phyloP scores from a whole-genome alignment of 2,888 invertebrate genomes.

The Drosophila setosimentum region DNA sequence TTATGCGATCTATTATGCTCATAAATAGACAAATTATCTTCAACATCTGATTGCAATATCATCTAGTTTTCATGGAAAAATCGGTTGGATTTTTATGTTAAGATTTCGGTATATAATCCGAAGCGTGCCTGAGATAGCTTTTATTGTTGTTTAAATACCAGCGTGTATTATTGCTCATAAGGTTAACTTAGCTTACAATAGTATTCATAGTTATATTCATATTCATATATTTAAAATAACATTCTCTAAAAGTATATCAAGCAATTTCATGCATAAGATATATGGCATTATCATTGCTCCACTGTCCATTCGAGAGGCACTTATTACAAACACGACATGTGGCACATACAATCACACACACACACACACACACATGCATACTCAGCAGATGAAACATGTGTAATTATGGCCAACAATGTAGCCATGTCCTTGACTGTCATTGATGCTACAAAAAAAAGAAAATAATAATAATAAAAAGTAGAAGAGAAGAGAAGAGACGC shows the following conservation, averaged over 20 bases:
- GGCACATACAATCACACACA: constrained; percentile 22
- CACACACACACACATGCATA: constrained; percentile 7
- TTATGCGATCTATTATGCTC: no score
- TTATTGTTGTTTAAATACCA: not conserved
- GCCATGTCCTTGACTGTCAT: constrained; percentile 72
- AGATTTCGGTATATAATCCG: not conserved
- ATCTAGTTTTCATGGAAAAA: not conserved
- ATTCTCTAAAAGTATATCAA: not conserved
- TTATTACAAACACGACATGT: constrained; percentile 77
- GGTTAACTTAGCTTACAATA: not conserved
- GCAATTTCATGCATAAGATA: not conserved
- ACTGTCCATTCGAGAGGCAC: constrained; percentile 44
- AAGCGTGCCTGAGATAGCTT: not conserved
- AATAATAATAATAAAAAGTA: not conserved
- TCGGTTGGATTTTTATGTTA: not conserved
- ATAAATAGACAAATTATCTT: not conserved
- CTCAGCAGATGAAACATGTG: constrained; percentile 67
- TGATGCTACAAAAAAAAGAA: constrained; percentile 44
- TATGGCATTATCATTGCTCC: constrained; percentile 1
- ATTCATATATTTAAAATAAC: not conserved
- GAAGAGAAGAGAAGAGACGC: not conserved
- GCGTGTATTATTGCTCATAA: not conserved
- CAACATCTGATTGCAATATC: not conserved
- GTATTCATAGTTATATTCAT: not conserved
- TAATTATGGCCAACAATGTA: constrained; percentile 73